phyloP scores from a whole-genome alignment of 2,113 vertebrate genomes.

The Peromyscus californicus region DNA sequence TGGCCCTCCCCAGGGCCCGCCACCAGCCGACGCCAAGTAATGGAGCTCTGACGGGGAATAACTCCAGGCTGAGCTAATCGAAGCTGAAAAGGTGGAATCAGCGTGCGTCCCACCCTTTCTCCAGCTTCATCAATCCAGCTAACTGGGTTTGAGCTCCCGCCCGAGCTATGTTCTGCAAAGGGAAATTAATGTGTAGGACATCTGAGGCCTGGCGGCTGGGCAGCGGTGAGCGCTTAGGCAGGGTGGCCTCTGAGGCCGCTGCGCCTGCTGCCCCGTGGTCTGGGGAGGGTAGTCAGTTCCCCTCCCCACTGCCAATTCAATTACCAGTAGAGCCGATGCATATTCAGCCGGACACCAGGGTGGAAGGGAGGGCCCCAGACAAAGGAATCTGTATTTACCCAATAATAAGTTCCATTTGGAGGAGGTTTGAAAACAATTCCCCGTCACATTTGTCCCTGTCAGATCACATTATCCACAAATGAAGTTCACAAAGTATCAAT shows the following conservation, averaged over 20 bases:
- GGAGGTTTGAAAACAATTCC: constrained; percentile 98
- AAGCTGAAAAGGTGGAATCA: constrained; percentile 99
- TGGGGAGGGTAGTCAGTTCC: background rate
- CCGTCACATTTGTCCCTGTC: constrained; percentile 99
- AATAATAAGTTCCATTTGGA: constrained; percentile 99
- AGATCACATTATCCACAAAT: constrained; percentile 99
- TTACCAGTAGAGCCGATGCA: constrained; percentile 96
- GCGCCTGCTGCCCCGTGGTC: constrained; percentile 84
- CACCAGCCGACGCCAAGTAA: constrained; percentile 79
- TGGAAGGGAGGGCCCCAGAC: constrained; percentile 89
- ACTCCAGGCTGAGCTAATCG: constrained; percentile 97
- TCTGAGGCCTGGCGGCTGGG: constrained; percentile 93
- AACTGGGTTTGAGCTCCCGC: constrained; percentile 97
- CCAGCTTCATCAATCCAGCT: constrained; percentile 99
- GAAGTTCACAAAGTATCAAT: constrained; percentile 99
- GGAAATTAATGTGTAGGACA: constrained; percentile 99
- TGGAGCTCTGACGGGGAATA: constrained; percentile 94
- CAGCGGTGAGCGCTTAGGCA: constrained; percentile 91
- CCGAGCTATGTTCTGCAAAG: constrained; percentile 94
- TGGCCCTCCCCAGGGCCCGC: background rate
- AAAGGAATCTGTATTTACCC: constrained; percentile 98
- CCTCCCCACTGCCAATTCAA: constrained; percentile 94
- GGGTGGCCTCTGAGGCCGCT: constrained; percentile 90
- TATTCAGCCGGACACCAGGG: constrained; percentile 93
- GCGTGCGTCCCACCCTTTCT: constrained; percentile 98